Conservation (phyloP, 2,888 invertebrate genomes). For the Priocnemis perturbator region DNA sequence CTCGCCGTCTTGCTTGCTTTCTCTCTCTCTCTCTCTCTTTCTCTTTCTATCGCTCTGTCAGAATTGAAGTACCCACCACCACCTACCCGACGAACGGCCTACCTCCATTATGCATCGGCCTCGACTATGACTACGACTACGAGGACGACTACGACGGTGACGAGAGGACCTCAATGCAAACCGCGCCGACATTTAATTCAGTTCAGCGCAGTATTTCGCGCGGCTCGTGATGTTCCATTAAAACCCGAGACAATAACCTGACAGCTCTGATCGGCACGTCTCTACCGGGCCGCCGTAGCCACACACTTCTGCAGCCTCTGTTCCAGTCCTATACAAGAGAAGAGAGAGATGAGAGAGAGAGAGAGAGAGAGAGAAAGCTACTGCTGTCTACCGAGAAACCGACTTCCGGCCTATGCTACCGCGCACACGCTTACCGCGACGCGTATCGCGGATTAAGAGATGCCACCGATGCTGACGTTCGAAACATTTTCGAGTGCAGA, state of each 20-base stretch:
- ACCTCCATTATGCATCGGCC: slow-evolving; percentile 59
- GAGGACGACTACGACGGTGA: slow-evolving; percentile 22
- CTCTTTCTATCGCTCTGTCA: slow-evolving; percentile 26
- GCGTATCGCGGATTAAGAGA: slow-evolving; percentile 40
- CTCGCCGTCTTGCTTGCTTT: slow-evolving; percentile 25
- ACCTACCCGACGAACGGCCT: slow-evolving; percentile 55
- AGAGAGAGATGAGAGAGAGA: too few relatives aligned
- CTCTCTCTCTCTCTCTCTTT: slow-evolving; percentile 15
- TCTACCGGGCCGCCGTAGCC: slow-evolving; percentile 34
- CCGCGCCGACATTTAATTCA: slow-evolving; percentile 66
- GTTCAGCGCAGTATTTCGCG: slow-evolving; percentile 64
- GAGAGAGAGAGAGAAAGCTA: slow-evolving; percentile 10
- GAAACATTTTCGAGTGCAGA: slow-evolving; percentile 26
- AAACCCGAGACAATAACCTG: slow-evolving; percentile 73
- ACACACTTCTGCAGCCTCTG: slow-evolving; percentile 14
- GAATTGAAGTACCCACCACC: slow-evolving; percentile 49
- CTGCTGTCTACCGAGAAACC: slow-evolving; percentile 59
- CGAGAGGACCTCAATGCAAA: slow-evolving; percentile 51
- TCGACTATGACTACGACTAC: slow-evolving; percentile 13
- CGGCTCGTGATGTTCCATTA: slow-evolving; percentile 70
- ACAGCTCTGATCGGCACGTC: slow-evolving; percentile 71
- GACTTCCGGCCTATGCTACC: slow-evolving; percentile 53
- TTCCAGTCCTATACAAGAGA: too few relatives aligned
- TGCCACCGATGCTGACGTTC: slow-evolving; percentile 17
- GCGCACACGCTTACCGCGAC: slow-evolving; percentile 9